phyloP scores from a whole-genome alignment of 2,797 vertebrate species.

The Taenioides sp. region DNA sequence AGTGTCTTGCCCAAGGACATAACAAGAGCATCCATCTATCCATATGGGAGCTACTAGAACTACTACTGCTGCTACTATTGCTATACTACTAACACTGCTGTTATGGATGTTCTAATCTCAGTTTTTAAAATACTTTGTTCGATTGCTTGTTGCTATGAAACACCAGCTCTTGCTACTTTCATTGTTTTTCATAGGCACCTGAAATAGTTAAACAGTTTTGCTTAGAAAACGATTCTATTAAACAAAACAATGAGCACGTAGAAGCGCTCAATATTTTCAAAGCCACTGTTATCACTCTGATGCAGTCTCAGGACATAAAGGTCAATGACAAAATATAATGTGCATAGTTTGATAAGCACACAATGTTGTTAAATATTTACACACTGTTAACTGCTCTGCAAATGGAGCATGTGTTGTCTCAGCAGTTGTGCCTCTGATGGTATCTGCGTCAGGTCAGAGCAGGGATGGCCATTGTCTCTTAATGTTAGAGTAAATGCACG shows the following conservation, averaged over 20 bases:
- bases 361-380: slow-evolving; percentile 30
- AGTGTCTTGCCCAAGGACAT: too few relatives aligned
- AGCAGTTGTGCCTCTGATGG: slow-evolving; percentile 19
- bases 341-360: slow-evolving; percentile 14
- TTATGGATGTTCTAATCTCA: too few relatives aligned
- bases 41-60: background rate
- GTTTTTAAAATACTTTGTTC: background rate
- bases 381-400: slow-evolving; percentile 11
- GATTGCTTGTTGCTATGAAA: background rate
- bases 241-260: too few relatives aligned
- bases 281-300: background rate
- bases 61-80: background rate
- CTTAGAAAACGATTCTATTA: background rate
- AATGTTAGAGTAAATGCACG: slow-evolving; percentile 18
- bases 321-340: slow-evolving; percentile 9
- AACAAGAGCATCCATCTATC: too few relatives aligned
- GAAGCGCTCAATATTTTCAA: background rate
- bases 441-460: slow-evolving; percentile 3
- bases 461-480: slow-evolving; percentile 25
- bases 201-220: background rate
- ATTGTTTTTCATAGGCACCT: background rate
- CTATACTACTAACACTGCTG: background rate
- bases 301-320: slow-evolving; percentile 7
- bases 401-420: slow-evolving; percentile 17
- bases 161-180: background rate